Percentiles rank a stretch among this genome's conserved stretches.
These are phyloP conservation scores for Meteorus sp. DNA, from an alignment of 1,140 invertebrate genomes.

Conservation along the genomic window DNA sequence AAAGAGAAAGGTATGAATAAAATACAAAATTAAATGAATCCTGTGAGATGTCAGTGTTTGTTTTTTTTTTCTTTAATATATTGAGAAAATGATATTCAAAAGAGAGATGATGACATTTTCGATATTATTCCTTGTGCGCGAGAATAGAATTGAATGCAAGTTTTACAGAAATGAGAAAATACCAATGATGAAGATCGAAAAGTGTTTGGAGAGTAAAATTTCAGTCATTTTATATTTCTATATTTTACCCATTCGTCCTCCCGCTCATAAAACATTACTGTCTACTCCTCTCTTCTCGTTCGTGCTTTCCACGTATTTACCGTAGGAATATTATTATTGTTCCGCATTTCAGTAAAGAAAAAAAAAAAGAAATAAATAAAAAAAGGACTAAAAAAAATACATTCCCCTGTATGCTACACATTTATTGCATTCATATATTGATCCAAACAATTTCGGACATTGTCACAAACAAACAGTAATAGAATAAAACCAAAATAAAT, in stretches of 20 bases:
- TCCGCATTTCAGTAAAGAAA: too few relatives aligned
- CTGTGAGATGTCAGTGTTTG: too few relatives aligned
- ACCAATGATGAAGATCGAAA: background rate
- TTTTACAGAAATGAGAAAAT: conserved; percentile 19
- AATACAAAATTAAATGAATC: conserved; percentile 5
- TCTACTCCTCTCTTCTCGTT: conserved; percentile 5
- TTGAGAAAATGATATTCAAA: conserved; percentile 4
- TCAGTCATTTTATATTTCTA: conserved; percentile 1
- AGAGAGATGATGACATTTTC: conserved; percentile 6
- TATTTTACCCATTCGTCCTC: too few relatives aligned
- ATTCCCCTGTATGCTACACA: background rate
- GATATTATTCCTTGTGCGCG: conserved; percentile 10
- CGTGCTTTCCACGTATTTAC: conserved; percentile 1
- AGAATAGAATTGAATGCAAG: conserved; percentile 18
- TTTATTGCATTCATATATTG: background rate
- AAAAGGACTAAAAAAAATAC: background rate
- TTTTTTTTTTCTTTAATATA: conserved; percentile 3
- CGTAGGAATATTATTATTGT: conserved; percentile 14
- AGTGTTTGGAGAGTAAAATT: background rate
- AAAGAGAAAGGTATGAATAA: background rate
- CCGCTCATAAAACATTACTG: background rate
- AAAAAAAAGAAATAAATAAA: too few relatives aligned
- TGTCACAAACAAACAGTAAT: too few relatives aligned
- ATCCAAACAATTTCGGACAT: background rate
- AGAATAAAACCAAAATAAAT: too few relatives aligned